Conservation (phyloP, 2,113 vertebrate species). For the Varanus komodoensis region DNA sequence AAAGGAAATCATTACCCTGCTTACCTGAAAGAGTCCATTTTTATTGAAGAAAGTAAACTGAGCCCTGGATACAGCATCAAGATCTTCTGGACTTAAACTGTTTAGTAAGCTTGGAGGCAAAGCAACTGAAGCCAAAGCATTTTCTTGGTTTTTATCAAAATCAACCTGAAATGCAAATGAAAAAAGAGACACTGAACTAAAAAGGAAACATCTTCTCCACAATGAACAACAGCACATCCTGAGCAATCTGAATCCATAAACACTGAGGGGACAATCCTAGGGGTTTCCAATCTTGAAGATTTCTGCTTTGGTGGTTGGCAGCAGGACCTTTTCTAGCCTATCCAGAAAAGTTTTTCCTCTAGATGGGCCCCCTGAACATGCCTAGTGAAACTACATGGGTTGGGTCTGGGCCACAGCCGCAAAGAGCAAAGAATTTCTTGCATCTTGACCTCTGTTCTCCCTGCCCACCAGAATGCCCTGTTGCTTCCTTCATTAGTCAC, state of each 20-base stretch:
- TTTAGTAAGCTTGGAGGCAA: constrained; percentile 87
- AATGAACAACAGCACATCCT: not conserved
- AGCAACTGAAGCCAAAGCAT: constrained; percentile 84
- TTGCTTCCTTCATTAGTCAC: too few relatives aligned
- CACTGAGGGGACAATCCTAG: not conserved
- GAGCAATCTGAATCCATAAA: not conserved
- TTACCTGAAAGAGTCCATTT: constrained; percentile 90
- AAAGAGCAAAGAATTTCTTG: too few relatives aligned
- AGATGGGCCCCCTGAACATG: too few relatives aligned
- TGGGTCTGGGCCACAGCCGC: too few relatives aligned
- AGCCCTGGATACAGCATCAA: constrained; percentile 83
- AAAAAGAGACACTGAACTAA: constrained; percentile 29
- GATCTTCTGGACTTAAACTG: constrained; percentile 78
- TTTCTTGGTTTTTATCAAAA: constrained; percentile 79
- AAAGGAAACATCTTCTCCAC: not conserved
- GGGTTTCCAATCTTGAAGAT: too few relatives aligned
- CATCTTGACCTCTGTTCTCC: too few relatives aligned
- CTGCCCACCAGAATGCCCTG: too few relatives aligned
- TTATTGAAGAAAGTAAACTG: constrained; percentile 96
- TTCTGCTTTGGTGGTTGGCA: too few relatives aligned
- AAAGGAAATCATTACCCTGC: constrained; percentile 16
- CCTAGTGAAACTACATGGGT: too few relatives aligned
- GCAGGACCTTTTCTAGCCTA: too few relatives aligned
- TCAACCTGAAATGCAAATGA: constrained; percentile 79
- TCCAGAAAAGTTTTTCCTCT: too few relatives aligned